A percentile compares a stretch with the other conserved stretches of the same genome.
These are phyloP conservation scores for Mythimna loreyi DNA, from an alignment of 2,888 invertebrate species.

Conservation along the genomic window DNA sequence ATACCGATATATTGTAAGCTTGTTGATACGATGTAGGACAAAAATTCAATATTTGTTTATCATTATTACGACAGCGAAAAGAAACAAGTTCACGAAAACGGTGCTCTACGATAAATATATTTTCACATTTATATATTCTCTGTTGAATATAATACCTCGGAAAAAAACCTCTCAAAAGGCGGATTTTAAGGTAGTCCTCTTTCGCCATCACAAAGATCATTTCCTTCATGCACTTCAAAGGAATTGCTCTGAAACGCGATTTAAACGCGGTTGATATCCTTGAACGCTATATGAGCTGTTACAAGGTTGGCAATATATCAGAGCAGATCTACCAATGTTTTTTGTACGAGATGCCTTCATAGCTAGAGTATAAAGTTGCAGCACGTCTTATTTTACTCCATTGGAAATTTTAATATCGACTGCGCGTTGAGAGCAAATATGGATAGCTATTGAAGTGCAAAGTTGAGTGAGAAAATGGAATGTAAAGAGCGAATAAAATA, in stretches of 20 bases:
- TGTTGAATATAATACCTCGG: constrained; percentile 11
- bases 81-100: not conserved
- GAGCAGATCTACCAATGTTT: constrained; percentile 35
- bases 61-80: not conserved
- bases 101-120: not conserved
- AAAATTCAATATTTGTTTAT: constrained; percentile 6
- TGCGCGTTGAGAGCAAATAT: constrained; percentile 23
- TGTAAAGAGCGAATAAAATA: constrained; percentile 11
- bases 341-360: constrained; percentile 29
- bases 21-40: not conserved
- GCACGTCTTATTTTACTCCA: constrained; percentile 30
- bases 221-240: constrained; percentile 48
- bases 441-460: constrained; percentile 7
- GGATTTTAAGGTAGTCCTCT: constrained; percentile 15
- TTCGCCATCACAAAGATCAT: constrained; percentile 41
- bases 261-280: constrained; percentile 45
- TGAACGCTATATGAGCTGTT: constrained; percentile 31
- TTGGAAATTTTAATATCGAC: constrained; percentile 38
- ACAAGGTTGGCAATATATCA: constrained; percentile 40
- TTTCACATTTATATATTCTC: not conserved
- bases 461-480: constrained; percentile 19
- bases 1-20: constrained; percentile 1
- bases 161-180: constrained; percentile 8
- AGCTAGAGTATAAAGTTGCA: constrained; percentile 23
- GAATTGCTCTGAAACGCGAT: constrained; percentile 39